phyloP scores from a whole-genome alignment of 30 jellyfish, hydroid and myxozoan genomes.

The Phacellophora camtschatica region DNA sequence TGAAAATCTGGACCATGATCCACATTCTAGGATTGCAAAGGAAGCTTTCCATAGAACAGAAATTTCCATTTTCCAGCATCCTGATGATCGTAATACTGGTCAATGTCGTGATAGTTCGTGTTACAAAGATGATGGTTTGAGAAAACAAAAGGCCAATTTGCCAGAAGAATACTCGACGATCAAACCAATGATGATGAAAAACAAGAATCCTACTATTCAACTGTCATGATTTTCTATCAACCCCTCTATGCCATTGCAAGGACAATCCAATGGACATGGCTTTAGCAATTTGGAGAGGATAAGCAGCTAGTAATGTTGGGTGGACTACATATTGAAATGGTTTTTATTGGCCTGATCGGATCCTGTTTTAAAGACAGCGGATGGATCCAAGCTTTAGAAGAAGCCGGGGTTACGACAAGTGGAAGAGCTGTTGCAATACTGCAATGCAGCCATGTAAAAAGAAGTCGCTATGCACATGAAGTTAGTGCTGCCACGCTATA shows the following conservation, averaged over 20 bases:
- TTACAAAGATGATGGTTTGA: conserved; percentile 39
- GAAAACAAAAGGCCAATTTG: conserved; percentile 36
- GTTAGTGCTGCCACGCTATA: conserved; percentile 16
- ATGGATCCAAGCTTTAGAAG: conserved; percentile 50
- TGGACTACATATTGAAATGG: conserved; percentile 46
- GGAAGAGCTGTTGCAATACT: conserved; percentile 39
- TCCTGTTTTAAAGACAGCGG: conserved; percentile 53
- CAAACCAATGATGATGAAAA: conserved; percentile 34
- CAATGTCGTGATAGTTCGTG: conserved; percentile 11
- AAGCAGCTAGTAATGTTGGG: conserved; percentile 54
- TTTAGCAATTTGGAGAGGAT: conserved; percentile 28
- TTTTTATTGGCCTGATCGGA: conserved; percentile 37
- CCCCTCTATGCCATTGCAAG: conserved; percentile 47
- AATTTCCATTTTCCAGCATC: conserved; percentile 46
- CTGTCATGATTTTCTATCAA: conserved; percentile 46
- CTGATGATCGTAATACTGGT: conserved; percentile 28
- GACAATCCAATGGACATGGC: conserved; percentile 42
- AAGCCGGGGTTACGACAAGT: conserved; percentile 21
- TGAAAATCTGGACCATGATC: conserved; percentile 41
- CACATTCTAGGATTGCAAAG: conserved; percentile 6
- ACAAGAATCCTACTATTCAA: background rate
- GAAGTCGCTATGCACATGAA: conserved; percentile 7
- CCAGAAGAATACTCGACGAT: conserved; percentile 21
- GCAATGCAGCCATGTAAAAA: conserved; percentile 7
- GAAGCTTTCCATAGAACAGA: conserved; percentile 58